Conservation (phyloP, 1,140 invertebrate species). For the Muscidifurax raptorellus region DNA sequence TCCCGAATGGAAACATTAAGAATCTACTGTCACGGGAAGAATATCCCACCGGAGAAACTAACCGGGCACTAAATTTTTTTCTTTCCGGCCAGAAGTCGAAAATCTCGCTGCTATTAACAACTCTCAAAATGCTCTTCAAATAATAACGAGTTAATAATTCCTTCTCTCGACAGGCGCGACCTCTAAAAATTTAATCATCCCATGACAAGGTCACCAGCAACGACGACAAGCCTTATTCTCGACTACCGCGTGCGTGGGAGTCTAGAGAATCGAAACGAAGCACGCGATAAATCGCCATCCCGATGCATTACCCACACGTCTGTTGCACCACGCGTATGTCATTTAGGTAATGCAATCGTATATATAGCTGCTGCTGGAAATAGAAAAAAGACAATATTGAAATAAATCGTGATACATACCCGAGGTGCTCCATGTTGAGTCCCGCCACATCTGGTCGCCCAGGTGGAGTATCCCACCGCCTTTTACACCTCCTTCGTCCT, state of each 20-base stretch:
- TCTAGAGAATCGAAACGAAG: background rate
- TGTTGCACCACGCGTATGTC: too few relatives aligned
- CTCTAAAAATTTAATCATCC: background rate
- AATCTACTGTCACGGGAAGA: too few relatives aligned
- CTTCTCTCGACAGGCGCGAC: background rate
- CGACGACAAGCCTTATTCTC: background rate
- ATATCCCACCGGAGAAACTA: too few relatives aligned
- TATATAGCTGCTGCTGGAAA: too few relatives aligned
- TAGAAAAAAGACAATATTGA: background rate
- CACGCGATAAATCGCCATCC: background rate
- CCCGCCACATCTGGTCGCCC: conserved; percentile 90
- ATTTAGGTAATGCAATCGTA: too few relatives aligned
- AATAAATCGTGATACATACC: conserved; percentile 72
- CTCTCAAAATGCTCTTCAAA: too few relatives aligned
- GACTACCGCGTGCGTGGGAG: background rate
- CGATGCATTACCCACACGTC: background rate
- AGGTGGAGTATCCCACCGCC: conserved; percentile 84
- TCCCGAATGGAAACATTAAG: background rate
- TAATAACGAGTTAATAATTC: background rate
- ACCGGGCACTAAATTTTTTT: too few relatives aligned
- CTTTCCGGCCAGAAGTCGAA: too few relatives aligned
- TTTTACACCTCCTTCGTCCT: conserved; percentile 77
- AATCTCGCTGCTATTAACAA: too few relatives aligned
- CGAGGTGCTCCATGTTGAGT: conserved; percentile 90
- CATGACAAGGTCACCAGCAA: background rate